These are phyloP conservation scores for Octopus sinensis DNA, from an alignment of 1,140 invertebrate genomes.

Conservation along the genomic window DNA sequence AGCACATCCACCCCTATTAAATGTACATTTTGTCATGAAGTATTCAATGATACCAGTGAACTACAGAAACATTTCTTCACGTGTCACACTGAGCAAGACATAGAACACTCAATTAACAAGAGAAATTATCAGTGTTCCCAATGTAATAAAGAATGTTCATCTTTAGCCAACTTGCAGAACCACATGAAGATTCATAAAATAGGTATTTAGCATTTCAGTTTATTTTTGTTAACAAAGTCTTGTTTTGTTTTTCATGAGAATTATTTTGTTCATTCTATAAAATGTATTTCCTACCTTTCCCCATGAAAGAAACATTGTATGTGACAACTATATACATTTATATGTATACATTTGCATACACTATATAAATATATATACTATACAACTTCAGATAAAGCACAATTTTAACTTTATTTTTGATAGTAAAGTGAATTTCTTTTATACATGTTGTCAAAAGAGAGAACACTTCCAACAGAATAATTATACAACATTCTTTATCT, in stretches of 20 bases:
- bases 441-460: too few relatives aligned
- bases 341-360: too few relatives aligned
- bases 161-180: conserved; percentile 50
- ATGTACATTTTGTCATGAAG: conserved; percentile 48
- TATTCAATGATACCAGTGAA: conserved; percentile 31
- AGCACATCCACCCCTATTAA: conserved; percentile 26
- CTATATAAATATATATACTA: too few relatives aligned
- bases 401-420: too few relatives aligned
- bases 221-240: neutral
- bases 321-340: too few relatives aligned
- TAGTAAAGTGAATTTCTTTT: too few relatives aligned
- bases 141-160: conserved; percentile 53
- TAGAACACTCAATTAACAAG: conserved; percentile 25
- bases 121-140: conserved; percentile 45
- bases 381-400: too few relatives aligned
- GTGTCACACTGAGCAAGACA: conserved; percentile 35
- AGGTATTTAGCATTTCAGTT: conserved; percentile 30
- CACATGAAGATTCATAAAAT: conserved; percentile 53
- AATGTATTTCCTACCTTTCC: neutral
- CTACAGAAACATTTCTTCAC: conserved; percentile 54
- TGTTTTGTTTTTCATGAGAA: neutral
- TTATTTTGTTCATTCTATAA: neutral
- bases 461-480: too few relatives aligned
- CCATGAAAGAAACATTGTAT: neutral
- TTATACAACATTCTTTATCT: too few relatives aligned